Evolutionary conservation across 2,113 vertebrate genomes (phyloP), one percentile per base, ranked within the genome.

Genomic region (Lagopus leucura): DNA sequence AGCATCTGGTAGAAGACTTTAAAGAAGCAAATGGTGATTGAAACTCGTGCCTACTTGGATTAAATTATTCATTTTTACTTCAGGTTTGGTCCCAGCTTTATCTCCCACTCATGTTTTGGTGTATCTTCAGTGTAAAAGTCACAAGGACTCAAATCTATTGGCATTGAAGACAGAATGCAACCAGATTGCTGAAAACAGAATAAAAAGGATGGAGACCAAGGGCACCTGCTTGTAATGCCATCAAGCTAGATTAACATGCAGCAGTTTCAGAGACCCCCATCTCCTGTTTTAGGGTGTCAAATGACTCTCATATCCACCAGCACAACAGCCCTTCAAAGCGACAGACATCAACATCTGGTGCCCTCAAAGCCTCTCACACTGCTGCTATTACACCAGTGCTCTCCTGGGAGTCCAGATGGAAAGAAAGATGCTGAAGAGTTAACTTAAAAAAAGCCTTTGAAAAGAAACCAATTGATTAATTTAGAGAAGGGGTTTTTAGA

Each of bases 281-380:
- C 30, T 48, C 40, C 14, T 16, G 20, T 25, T 66, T 88, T 20
- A 2, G 27, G 13, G 11, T 20, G 6, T 34, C 30, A 34, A 17
- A 45, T 0, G 0, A 61, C 25, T 43, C 11, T 8, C 38, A 16
- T 7, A 45, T 11, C 40, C 34, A 22, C 10, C 34, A 50, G 60
- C 19, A 66, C 27, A n/a, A 54, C 27, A 71, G 9, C 17, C 28
- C 69, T 83, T 54, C 48, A 63, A 90, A 54, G 34, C 13, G 30
- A 34, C 17, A 34, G 32, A 27, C 5, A 43, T 13, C 22, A 54
- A 61, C 5, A 21, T 16, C 16, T 22, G 13, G 25, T 65, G n/a
- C 38, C 12, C 10, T 36, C 36, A 24, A 4, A 19, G 63, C 14
- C 25, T 40, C 60, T 34, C n/a, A 43, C 19, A 30, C 19, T 19